phyloP scores from a whole-genome alignment of 2,888 invertebrate species.

The Ennomos fuscantarius region DNA sequence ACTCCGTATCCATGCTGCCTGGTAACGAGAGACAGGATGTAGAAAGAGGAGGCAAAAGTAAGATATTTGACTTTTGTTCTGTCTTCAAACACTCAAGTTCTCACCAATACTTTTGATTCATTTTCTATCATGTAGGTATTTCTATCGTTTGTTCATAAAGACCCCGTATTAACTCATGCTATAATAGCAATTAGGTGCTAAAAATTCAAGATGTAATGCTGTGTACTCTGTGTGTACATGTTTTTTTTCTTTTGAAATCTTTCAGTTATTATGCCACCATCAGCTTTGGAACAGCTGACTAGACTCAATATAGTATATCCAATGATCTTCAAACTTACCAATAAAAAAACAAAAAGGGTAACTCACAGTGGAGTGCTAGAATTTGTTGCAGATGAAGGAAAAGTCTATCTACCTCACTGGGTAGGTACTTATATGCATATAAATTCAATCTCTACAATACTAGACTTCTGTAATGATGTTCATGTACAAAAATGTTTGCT shows the following conservation, averaged over 20 bases:
- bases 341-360: constrained; percentile 91
- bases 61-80: too few relatives aligned
- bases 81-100: too few relatives aligned
- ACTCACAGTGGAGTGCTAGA: constrained; percentile 99
- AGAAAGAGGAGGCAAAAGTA: constrained; percentile 98
- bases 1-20: constrained; percentile 97
- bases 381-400: constrained; percentile 99
- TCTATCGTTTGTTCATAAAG: too few relatives aligned
- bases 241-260: constrained; percentile 42
- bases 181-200: too few relatives aligned
- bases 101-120: too few relatives aligned
- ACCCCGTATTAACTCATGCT: too few relatives aligned
- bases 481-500: too few relatives aligned
- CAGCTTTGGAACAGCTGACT: constrained; percentile 96
- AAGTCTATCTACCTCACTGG: constrained; percentile 99
- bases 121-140: too few relatives aligned
- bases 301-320: constrained; percentile 98
- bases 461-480: too few relatives aligned
- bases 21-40: constrained; percentile 97
- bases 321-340: constrained; percentile 98
- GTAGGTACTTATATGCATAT: constrained; percentile 52
- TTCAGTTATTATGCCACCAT: constrained; percentile 99
- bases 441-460: too few relatives aligned
- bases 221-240: too few relatives aligned
- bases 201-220: too few relatives aligned